Evolutionary conservation across 2,797 vertebrate species (phyloP), one percentile per base, ranked within the genome.

Genomic region (Buceros bicornis): DNA sequence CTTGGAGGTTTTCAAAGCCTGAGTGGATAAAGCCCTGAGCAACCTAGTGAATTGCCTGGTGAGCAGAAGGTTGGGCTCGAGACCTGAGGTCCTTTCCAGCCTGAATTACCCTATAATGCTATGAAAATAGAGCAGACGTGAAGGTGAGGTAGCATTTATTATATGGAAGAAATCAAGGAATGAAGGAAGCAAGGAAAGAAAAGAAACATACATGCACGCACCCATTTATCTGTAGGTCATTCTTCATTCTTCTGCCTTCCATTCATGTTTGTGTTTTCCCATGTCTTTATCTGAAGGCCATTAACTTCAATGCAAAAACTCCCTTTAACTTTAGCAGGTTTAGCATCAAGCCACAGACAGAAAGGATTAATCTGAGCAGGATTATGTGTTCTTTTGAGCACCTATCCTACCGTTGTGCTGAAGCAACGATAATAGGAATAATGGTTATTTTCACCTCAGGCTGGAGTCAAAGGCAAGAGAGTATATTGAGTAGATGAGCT

Each of bases 371-470:
- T 24, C 57, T 56, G 45, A 45, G 56, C 16, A 80, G 64, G 31
- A 70, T 8, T 69, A 12, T 56, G 8, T 71, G 31, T 62, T 78
- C n/a, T 54, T 77, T 31, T 56, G 65, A 94, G 40, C 22, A 54
- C 8, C 71, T 74, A 8, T 51, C n/a, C 51, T 67, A 29, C 21
- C 37, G 16, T 51, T 61, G 19, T 67, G 65, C 35, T 0, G 2
- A 51, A 58, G 28, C 43, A 70, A 31, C 2, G 3, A 26, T 73
- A 54, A 45, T 11, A 69, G 54, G 29, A 82, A 57, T 79, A 72
- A 71, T 78, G 62, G 35, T 56, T 82, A 47, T 77, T 95, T 94
- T 73, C 72, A 85, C 81, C 90, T 89, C 64, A 80, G 65, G 54
- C 50, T 77, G 17, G 31, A 50, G 62, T 13, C 62, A 60, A 82